Conservation (phyloP, 2,888 invertebrate genomes). For the Prosopocoilus inquinatus region DNA sequence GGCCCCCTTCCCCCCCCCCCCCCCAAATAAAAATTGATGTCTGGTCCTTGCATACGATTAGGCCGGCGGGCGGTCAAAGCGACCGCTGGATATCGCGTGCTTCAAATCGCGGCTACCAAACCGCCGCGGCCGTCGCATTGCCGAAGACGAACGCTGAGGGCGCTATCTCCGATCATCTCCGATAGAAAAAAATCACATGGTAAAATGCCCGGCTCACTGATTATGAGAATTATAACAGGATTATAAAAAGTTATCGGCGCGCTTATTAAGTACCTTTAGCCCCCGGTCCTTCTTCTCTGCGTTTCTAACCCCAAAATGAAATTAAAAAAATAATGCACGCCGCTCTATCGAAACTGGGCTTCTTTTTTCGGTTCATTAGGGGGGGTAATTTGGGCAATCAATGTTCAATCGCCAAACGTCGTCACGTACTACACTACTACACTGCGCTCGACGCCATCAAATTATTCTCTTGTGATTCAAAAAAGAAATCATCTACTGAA, state of each 20-base stretch:
- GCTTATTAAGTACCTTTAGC: conserved; percentile 5
- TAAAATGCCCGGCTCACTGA: conserved; percentile 13
- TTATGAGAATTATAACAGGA: conserved; percentile 16
- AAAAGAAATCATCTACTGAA: too few species aligned
- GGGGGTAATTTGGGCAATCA: too few species aligned
- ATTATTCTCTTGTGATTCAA: too few species aligned
- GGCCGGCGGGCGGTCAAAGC: conserved; percentile 23
- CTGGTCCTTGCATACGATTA: conserved; percentile 27
- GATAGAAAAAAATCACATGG: conserved; percentile 11
- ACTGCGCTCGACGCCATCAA: too few species aligned
- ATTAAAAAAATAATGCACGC: too few species aligned
- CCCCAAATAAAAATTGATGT: conserved; percentile 30
- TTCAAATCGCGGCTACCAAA: conserved; percentile 27
- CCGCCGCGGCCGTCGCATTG: conserved; percentile 20
- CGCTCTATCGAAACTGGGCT: too few species aligned
- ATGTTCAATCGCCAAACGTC: too few species aligned
- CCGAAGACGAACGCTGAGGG: conserved; percentile 19
- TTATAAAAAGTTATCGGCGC: conserved; percentile 5
- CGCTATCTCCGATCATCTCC: conserved; percentile 17
- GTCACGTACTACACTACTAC: too few species aligned
- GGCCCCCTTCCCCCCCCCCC: conserved; percentile 17
- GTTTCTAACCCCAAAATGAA: background rate
- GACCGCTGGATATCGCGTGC: conserved; percentile 26
- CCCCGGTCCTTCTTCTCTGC: background rate
- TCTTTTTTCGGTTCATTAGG: too few species aligned